Percentiles rank a stretch among this genome's conserved stretches.
These are phyloP conservation scores for Pseudolaguvia tuberculata DNA, from an alignment of 2,113 vertebrate species.

Conservation along the genomic window DNA sequence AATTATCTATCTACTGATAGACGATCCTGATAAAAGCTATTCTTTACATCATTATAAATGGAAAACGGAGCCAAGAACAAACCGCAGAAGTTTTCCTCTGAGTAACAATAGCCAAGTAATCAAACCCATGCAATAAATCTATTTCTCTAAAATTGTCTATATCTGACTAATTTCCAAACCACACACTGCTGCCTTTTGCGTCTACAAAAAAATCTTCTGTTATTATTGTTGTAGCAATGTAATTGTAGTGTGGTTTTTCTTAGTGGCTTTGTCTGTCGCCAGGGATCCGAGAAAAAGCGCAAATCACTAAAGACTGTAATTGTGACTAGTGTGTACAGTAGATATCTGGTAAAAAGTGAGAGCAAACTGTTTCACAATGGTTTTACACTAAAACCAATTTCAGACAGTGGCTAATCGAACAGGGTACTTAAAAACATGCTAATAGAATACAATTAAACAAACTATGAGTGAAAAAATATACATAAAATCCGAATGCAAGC, in stretches of 20 bases:
- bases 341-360: not conserved
- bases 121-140: conserved; percentile 19
- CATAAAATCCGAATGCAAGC: not conserved
- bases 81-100: not conserved
- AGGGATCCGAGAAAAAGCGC: conserved; percentile 8
- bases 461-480: not conserved
- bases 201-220: conserved; percentile 25
- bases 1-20: conserved; percentile 7
- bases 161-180: conserved; percentile 13
- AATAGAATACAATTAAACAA: not conserved
- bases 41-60: conserved; percentile 4
- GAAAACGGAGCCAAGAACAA: not conserved
- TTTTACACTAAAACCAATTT: conserved; percentile 7
- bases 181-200: not conserved
- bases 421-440: not conserved
- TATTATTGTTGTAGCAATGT: conserved; percentile 36
- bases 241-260: conserved; percentile 33
- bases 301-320: conserved; percentile 27
- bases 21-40: not conserved
- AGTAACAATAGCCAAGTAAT: not conserved
- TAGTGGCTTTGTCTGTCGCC: not conserved
- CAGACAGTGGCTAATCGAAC: not conserved
- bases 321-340: not conserved
- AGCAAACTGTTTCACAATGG: not conserved
- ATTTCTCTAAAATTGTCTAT: conserved; percentile 25